Evolutionary conservation across 2,113 vertebrate species (phyloP).

Genomic region (Zosterops borbonicus): DNA sequence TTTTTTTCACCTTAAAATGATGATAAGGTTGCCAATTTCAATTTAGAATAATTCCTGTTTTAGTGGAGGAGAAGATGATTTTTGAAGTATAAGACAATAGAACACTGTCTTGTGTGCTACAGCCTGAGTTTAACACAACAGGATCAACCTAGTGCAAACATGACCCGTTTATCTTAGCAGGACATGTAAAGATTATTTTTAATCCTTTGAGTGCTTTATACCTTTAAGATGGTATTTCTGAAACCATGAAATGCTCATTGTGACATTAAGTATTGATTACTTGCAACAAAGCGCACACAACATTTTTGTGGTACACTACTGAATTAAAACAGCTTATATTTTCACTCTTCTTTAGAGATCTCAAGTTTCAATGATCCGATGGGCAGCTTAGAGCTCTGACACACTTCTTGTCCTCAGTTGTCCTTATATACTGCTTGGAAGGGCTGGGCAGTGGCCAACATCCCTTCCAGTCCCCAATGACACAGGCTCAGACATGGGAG

Average conservation of each 20-base stretch:
- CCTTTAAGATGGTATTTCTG: slow-evolving; percentile 16
- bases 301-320: neutral
- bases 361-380: neutral
- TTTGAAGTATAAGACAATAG: neutral
- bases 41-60: neutral
- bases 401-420: neutral
- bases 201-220: slow-evolving; percentile 20
- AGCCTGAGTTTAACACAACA: neutral
- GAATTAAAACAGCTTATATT: neutral
- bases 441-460: neutral
- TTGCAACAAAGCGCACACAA: neutral
- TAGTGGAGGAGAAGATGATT: neutral
- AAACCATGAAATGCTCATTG: neutral
- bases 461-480: neutral
- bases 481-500: neutral
- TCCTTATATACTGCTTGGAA: neutral
- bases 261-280: neutral
- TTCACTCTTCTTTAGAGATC: neutral
- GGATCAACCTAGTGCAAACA: neutral
- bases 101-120: neutral
- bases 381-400: neutral
- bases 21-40: neutral
- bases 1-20: neutral
- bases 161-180: neutral
- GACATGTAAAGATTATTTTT: slow-evolving; percentile 16